Base-by-base conservation (phyloP, 1,140 invertebrate genomes). In the Leptonema lineaticorne region DNA sequence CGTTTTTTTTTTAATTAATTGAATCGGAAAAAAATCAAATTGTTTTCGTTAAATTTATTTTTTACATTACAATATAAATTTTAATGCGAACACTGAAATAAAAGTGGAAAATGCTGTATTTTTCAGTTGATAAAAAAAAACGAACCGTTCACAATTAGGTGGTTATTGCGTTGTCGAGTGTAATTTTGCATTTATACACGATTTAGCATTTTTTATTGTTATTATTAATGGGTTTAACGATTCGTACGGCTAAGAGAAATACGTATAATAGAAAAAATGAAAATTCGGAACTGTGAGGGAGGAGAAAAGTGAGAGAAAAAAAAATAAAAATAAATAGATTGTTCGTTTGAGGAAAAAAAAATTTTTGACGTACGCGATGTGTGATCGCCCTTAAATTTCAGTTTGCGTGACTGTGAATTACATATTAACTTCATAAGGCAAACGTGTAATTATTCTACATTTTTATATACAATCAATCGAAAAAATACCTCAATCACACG, bases 401-500 rank as follows among this genome's bases (percentile, higher is more conserved):
- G 58, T 62, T 62, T 62, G 58, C 58, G 58, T 37, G 58, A 62
- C 58, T 62, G 28, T n/a, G 26, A 30, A 28, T 29, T 9, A 41
- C 24, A 62, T 33, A 16, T 37, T 28, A 41, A 37, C n/a, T 59
- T 30, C 28, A 37, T 37, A 37, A 20, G 22, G 46, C n/a, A n/a
- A n/a, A n/a, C n/a, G n/a, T n/a, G n/a, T 27, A 30, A 28, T 28
- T 16, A 18, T 4, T 28, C 11, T 28, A 58, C 1, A 29, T 28
- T 58, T 58, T 58, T 28, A 5, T 41, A 62, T 24, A 62, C 30
- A 9, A 62, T 62, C 29, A 62, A 41, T 62, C 30, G 20, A 62
- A 62, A n/a, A n/a, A 18, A 62, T 62, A 62, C 59, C 59, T 62
- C 59, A 62, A 50, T 58, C 16, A 24, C 27, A 58, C 46, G 46